Evolutionary conservation across 2,888 invertebrate species (phyloP), one percentile per base, ranked within the genome.

Genomic region (Criorhina ranunculi): DNA sequence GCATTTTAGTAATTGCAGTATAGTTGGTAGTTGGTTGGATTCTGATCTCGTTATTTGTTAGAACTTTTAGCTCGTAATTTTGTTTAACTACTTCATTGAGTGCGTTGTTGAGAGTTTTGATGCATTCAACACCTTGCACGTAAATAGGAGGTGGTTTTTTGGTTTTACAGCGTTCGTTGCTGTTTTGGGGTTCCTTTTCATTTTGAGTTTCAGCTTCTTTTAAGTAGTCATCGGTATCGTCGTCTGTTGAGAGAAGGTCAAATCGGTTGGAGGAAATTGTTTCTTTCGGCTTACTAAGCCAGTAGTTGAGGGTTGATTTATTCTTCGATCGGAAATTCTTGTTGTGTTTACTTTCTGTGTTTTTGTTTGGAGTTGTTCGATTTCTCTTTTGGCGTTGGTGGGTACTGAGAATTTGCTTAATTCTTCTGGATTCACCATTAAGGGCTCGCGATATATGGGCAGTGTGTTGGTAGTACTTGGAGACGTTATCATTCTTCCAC

Each of bases 71-170:
- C 3, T 17, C 46, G 15, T 6, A 46, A 46, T 46, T 46, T n/a
- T 15, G 12, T 8, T 46, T 46, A 3, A 19, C 15, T 2, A 46
- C 46, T 17, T 46, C 46, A 46, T 19, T 46, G 15, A 46, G 46
- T 19, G 46, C 46, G 19, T 17, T 46, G 17, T 15, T 46, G 2
- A 46, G 46, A 12, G 15, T 46, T 19, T 46, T 46, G 15, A 46
- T 46, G 46, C 46, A 19, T 9, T 46, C 46, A 17, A 46, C 46
- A 17, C 8, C 46, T 17, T 46, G 46, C 9, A 46, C 46, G 9
- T 46, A 46, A 15, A 46, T 7, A 4, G 33, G 33, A 33, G 33
- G 6, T 33, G 6, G 33, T 5, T 33, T 33, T n/a, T n/a, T n/a
- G n/a, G 6, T 33, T 33, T 24, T 24, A 24, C 24, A 4, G 24